Percentiles rank a stretch among this genome's conserved stretches.
Conservation (phyloP, 1,140 invertebrate genomes). For the Aphis gossypii region DNA sequence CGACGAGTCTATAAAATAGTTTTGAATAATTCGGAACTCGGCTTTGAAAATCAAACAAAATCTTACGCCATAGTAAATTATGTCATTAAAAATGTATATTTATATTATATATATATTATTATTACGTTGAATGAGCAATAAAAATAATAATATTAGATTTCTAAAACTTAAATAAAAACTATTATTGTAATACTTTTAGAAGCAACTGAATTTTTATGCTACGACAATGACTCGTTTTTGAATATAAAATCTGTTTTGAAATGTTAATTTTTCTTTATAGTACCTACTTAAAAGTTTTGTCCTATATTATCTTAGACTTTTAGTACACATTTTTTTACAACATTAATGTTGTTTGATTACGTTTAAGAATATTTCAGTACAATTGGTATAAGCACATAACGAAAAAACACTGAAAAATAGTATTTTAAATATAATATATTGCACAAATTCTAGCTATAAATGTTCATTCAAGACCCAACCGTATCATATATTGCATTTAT, state of each 20-base stretch:
- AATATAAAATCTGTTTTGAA: not conserved
- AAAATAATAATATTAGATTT: not conserved
- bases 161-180: conserved; percentile 32
- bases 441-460: not conserved
- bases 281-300: not conserved
- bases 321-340: not conserved
- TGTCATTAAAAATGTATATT: conserved; percentile 22
- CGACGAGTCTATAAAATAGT: conserved; percentile 41
- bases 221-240: not conserved
- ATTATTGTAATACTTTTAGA: not conserved
- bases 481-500: not conserved
- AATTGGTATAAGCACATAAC: not conserved
- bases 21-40: conserved; percentile 17
- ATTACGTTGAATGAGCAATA: not conserved
- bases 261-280: not conserved
- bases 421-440: not conserved
- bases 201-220: not conserved
- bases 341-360: not conserved
- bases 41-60: conserved; percentile 37
- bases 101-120: not conserved
- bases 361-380: not conserved
- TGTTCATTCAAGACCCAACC: not conserved
- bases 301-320: not conserved
- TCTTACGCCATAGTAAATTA: conserved; percentile 21
- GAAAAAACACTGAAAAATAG: not conserved